Conservation (phyloP, 1,140 invertebrate species). For the Penaeus japonicus region DNA sequence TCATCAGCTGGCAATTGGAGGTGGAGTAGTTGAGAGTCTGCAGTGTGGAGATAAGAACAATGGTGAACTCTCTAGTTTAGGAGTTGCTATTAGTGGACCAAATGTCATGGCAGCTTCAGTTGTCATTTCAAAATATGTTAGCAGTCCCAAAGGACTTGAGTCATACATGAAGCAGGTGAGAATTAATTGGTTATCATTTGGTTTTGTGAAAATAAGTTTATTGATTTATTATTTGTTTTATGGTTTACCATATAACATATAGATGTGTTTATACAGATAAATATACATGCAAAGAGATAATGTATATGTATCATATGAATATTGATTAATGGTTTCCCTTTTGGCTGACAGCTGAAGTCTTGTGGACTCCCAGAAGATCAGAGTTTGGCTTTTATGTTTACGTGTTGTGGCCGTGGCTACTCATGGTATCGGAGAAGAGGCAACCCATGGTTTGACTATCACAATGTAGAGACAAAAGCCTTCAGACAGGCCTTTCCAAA, state of each 20-base stretch:
- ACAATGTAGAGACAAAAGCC: slow-evolving; percentile 68
- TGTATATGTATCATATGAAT: too few relatives aligned
- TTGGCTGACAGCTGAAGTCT: background rate
- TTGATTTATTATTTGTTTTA: background rate
- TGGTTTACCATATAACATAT: too few relatives aligned
- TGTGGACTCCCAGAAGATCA: slow-evolving; percentile 17
- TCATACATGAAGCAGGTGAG: slow-evolving; percentile 59
- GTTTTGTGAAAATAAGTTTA: background rate
- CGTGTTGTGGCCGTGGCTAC: slow-evolving; percentile 13
- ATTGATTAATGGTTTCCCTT: background rate
- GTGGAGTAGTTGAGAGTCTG: slow-evolving; percentile 58
- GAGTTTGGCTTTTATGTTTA: slow-evolving; percentile 14
- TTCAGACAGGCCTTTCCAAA: slow-evolving; percentile 71
- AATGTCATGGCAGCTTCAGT: slow-evolving; percentile 62
- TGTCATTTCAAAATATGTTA: slow-evolving; percentile 60
- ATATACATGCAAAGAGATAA: too few relatives aligned
- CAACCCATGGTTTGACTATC: slow-evolving; percentile 32
- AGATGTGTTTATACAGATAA: too few relatives aligned
- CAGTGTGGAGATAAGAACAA: background rate
- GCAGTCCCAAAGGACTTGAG: slow-evolving; percentile 59
- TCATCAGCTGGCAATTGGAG: slow-evolving; percentile 61
- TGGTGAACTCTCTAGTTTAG: slow-evolving; percentile 31
- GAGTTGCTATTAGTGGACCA: slow-evolving; percentile 62
- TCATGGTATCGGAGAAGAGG: slow-evolving; percentile 61
- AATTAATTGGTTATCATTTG: background rate